Evolutionary conservation across 1,140 invertebrate genomes (phyloP).

Genomic region (Zaprionus inermis): DNA sequence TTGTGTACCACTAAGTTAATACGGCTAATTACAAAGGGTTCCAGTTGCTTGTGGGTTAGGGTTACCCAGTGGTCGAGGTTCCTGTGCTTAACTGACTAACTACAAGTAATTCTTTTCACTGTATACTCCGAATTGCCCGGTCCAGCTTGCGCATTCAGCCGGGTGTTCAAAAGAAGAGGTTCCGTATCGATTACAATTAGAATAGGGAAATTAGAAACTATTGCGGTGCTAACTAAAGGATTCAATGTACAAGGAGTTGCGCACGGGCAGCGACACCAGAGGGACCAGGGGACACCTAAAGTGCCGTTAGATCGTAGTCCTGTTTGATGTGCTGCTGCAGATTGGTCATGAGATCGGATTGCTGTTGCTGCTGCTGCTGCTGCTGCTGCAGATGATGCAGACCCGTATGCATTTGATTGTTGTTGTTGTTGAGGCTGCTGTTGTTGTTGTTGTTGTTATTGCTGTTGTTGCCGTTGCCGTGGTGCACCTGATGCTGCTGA

Average conservation of each 20-base stretch:
- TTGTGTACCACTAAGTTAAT: conserved; percentile 56
- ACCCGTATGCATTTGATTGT: conserved; percentile 72
- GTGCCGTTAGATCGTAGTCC: conserved; percentile 90
- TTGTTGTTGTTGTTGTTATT: conserved; percentile 64
- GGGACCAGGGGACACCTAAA: conserved; percentile 85
- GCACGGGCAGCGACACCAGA: background rate
- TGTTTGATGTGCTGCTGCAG: conserved; percentile 86
- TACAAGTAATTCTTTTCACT: conserved; percentile 63
- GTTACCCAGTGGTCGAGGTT: conserved; percentile 49
- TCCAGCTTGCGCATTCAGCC: conserved; percentile 7
- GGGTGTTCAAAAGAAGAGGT: conserved; percentile 36
- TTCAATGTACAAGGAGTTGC: conserved; percentile 40
- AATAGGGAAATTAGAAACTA: conserved; percentile 24
- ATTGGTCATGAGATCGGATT: conserved; percentile 79
- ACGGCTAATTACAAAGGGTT: conserved; percentile 60
- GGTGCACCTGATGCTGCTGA: conserved; percentile 60
- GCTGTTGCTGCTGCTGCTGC: conserved; percentile 73
- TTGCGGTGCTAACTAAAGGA: conserved; percentile 49
- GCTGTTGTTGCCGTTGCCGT: conserved; percentile 42
- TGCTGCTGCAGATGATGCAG: conserved; percentile 73
- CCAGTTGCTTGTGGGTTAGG: background rate
- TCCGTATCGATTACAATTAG: conserved; percentile 12
- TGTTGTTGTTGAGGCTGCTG: conserved; percentile 62
- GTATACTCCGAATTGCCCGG: conserved; percentile 77
- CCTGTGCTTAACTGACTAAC: conserved; percentile 72